Conservation (phyloP, 35 echinoderm and acorn worm genomes). For the Nesometra sesokonis region DNA sequence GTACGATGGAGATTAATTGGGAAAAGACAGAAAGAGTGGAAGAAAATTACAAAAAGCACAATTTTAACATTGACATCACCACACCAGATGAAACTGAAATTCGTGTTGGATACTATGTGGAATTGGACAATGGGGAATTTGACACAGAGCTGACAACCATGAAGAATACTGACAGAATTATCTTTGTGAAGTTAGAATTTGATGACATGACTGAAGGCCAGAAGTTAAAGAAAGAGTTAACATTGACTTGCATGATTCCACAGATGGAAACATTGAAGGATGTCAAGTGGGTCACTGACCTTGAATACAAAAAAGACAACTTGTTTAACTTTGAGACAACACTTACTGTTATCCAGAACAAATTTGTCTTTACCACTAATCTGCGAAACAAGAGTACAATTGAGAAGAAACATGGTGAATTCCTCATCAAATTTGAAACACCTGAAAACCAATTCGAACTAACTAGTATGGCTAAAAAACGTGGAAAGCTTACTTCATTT, state of each 20-base stretch:
- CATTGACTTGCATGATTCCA: neutral
- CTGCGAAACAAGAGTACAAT: neutral
- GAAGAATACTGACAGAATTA: neutral
- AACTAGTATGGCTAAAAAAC: neutral
- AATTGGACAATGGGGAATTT: neutral
- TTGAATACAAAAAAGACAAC: neutral
- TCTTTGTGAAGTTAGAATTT: neutral
- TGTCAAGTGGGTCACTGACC: neutral
- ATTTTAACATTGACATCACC: neutral
- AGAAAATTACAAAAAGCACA: neutral
- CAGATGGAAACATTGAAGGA: neutral
- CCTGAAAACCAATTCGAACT: neutral
- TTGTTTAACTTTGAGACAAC: neutral
- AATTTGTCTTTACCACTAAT: neutral
- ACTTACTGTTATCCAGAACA: neutral
- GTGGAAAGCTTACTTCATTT: neutral
- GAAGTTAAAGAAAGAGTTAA: neutral
- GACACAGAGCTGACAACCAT: neutral
- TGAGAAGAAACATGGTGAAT: neutral
- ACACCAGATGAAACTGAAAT: neutral
- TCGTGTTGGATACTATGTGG: neutral
- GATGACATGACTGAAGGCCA: neutral
- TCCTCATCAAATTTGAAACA: neutral
- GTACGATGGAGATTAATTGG: neutral
- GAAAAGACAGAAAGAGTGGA: neutral